Percentiles rank a stretch among this genome's conserved stretches.
These are phyloP conservation scores for Labia minor DNA, from an alignment of 2,888 invertebrate genomes.

Conservation along the genomic window DNA sequence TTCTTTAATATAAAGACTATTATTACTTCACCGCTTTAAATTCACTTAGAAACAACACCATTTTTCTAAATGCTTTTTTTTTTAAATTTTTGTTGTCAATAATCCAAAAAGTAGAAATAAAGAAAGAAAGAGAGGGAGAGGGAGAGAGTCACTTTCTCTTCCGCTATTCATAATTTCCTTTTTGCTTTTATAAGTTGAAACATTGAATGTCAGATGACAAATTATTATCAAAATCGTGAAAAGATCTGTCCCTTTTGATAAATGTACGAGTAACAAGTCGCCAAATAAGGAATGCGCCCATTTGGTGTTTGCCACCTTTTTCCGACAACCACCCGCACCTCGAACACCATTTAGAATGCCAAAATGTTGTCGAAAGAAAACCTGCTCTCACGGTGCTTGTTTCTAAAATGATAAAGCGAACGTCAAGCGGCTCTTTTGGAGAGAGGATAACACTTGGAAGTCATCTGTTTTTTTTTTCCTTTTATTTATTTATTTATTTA, in stretches of 20 bases:
- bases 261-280: constrained; percentile 20
- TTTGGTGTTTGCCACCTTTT: neutral
- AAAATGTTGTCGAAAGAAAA: neutral
- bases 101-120: too few relatives aligned
- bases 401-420: constrained; percentile 5
- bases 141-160: too few relatives aligned
- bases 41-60: too few relatives aligned
- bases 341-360: neutral
- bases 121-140: too few relatives aligned
- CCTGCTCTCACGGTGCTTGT: neutral
- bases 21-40: too few relatives aligned
- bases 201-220: constrained; percentile 22
- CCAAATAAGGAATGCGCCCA: constrained; percentile 14
- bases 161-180: neutral
- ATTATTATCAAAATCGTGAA: constrained; percentile 24
- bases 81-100: too few relatives aligned
- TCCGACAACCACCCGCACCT: neutral
- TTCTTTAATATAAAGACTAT: too few relatives aligned
- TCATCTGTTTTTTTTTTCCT: neutral
- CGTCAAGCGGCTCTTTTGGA: neutral
- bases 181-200: neutral
- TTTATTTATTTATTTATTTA: too few relatives aligned
- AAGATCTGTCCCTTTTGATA: constrained; percentile 23
- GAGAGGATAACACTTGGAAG: neutral
- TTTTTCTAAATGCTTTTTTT: too few relatives aligned